A percentile compares a stretch with the other conserved stretches of the same genome.
Conservation (phyloP, 35 echinoderm and acorn worm species). For the Ophiothrix spiculata region DNA sequence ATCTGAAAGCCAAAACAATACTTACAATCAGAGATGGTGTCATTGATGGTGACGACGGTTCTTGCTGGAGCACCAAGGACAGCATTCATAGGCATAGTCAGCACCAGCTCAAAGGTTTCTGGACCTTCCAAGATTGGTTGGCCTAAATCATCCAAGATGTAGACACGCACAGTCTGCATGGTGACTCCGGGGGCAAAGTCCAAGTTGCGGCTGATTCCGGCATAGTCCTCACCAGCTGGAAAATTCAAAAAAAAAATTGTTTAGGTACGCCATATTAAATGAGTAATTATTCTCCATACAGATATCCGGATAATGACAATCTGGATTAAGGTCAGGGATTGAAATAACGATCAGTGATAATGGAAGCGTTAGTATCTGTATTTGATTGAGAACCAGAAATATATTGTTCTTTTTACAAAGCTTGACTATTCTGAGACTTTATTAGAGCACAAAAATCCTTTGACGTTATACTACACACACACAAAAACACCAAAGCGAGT, state of each 20-base stretch:
- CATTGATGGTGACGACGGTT: slow-evolving; percentile 90
- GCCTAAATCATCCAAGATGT: slow-evolving; percentile 94
- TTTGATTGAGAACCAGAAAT: too few relatives aligned
- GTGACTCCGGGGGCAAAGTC: slow-evolving; percentile 98
- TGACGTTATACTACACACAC: too few relatives aligned
- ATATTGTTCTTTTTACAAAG: too few relatives aligned
- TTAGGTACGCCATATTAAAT: background rate
- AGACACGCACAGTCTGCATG: slow-evolving; percentile 94
- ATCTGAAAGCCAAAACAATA: too few relatives aligned
- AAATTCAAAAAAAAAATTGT: background rate
- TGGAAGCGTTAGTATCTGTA: too few relatives aligned
- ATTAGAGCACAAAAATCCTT: too few relatives aligned
- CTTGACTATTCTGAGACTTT: too few relatives aligned
- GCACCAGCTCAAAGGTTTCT: slow-evolving; percentile 95
- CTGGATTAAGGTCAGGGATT: too few relatives aligned
- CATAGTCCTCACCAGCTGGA: slow-evolving; percentile 89
- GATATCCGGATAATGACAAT: too few relatives aligned
- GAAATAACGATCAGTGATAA: too few relatives aligned
- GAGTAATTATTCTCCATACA: too few relatives aligned
- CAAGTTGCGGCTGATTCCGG: slow-evolving; percentile 96
- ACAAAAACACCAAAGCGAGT: too few relatives aligned
- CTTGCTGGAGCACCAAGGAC: slow-evolving; percentile 72
- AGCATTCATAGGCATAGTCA: slow-evolving; percentile 92
- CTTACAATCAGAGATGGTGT: slow-evolving; percentile 98
- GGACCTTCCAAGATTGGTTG: slow-evolving; percentile 85